Conservation (phyloP, 2,888 invertebrate genomes). For the Thecocarcelia acutangulata region DNA sequence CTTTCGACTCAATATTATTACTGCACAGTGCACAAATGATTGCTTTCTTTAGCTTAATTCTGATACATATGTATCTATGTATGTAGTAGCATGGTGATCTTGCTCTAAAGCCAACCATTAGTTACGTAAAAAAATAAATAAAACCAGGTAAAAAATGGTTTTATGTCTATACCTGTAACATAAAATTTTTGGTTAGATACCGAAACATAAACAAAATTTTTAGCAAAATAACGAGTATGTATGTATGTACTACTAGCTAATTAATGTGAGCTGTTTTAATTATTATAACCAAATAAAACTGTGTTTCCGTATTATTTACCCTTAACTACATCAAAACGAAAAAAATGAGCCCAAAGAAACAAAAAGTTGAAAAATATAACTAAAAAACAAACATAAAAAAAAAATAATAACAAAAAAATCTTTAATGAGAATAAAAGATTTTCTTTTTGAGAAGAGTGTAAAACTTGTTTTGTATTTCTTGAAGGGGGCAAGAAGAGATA, state of each 20-base stretch:
- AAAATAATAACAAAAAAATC: slow-evolving; percentile 48
- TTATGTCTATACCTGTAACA: slow-evolving; percentile 30
- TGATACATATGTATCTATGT: no score
- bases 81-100: no score
- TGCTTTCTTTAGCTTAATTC: no score
- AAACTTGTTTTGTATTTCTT: slow-evolving; percentile 48
- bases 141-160: no score
- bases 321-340: slow-evolving; percentile 48
- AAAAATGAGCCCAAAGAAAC: slow-evolving; percentile 51
- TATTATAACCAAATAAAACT: slow-evolving; percentile 43
- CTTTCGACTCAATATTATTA: no score
- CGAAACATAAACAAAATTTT: slow-evolving; percentile 56
- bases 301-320: slow-evolving; percentile 64
- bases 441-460: slow-evolving; percentile 34
- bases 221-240: slow-evolving; percentile 7
- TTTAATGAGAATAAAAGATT: slow-evolving; percentile 38
- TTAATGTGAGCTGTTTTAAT: slow-evolving; percentile 45
- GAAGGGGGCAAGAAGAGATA: slow-evolving; percentile 46
- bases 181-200: slow-evolving; percentile 59
- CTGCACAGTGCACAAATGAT: no score
- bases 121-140: no score
- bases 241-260: slow-evolving; percentile 17
- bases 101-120: no score
- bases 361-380: slow-evolving; percentile 57
- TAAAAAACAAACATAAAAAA: slow-evolving; percentile 46